A percentile compares a stretch with the other conserved stretches of the same genome.
These are phyloP conservation scores for Cepaea nemoralis DNA, from an alignment of 1,140 invertebrate genomes.

Conservation along the genomic window DNA sequence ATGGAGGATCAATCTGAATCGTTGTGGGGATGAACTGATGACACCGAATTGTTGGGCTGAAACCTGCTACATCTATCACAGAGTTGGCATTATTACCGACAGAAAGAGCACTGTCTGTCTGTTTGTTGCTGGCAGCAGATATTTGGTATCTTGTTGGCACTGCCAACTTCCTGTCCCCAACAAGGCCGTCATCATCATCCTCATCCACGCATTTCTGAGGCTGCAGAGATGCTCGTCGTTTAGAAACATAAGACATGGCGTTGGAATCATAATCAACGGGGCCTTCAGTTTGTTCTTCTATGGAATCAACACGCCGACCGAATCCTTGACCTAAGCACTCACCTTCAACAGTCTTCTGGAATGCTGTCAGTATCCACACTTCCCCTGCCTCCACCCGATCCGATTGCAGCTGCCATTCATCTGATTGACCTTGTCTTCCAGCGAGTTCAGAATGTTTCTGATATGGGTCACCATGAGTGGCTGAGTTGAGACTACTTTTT, in stretches of 20 bases:
- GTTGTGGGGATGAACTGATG: conserved; percentile 24
- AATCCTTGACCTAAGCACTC: background rate
- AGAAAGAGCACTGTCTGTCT: background rate
- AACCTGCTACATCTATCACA: background rate
- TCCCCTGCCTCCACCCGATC: background rate
- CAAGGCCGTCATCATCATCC: background rate
- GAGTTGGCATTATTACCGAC: background rate
- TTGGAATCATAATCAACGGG: background rate
- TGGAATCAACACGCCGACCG: background rate
- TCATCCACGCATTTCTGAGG: conserved; percentile 36
- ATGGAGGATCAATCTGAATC: conserved; percentile 31
- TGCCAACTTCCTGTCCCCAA: background rate
- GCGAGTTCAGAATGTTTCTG: conserved; percentile 29
- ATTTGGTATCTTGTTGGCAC: background rate
- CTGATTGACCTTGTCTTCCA: conserved; percentile 22
- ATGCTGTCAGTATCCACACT: conserved; percentile 23
- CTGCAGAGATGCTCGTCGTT: conserved; percentile 17
- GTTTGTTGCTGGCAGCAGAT: background rate
- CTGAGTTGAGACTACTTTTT: conserved; percentile 32
- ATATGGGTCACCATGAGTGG: conserved; percentile 27
- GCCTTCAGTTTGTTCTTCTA: conserved; percentile 4
- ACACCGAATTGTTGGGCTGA: background rate
- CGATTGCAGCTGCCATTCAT: conserved; percentile 24
- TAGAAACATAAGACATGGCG: background rate
- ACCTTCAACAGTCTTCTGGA: background rate